These are phyloP conservation scores for Grapholita molesta DNA, from an alignment of 1,140 invertebrate species.

Conservation along the genomic window DNA sequence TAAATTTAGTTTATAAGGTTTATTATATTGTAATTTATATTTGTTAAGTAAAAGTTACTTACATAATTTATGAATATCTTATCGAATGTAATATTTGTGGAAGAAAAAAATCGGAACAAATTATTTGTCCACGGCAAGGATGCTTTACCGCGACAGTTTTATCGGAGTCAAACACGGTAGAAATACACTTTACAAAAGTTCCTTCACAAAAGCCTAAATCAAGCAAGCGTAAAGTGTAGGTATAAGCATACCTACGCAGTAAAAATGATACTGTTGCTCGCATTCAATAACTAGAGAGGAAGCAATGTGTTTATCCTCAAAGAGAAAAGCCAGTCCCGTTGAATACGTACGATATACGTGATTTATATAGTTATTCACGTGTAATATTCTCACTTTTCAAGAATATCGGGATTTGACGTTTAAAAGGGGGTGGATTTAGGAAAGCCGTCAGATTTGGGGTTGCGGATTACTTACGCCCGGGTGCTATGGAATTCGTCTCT, in stretches of 20 bases:
- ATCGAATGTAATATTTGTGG: too few relatives aligned
- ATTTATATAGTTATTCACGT: slow-evolving; percentile 8
- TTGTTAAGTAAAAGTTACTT: too few relatives aligned
- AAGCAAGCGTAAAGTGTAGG: background rate
- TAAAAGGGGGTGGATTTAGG: slow-evolving; percentile 15
- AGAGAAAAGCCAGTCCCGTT: slow-evolving; percentile 15
- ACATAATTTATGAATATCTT: too few relatives aligned
- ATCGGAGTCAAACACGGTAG: too few relatives aligned
- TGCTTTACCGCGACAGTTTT: too few relatives aligned
- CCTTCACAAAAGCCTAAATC: background rate
- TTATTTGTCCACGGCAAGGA: too few relatives aligned
- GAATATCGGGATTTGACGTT: slow-evolving; percentile 17
- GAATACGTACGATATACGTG: slow-evolving; percentile 1
- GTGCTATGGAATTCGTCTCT: slow-evolving; percentile 28
- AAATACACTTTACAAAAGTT: background rate
- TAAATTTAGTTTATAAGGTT: too few relatives aligned
- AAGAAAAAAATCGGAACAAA: too few relatives aligned
- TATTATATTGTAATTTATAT: too few relatives aligned
- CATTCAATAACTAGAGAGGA: slow-evolving; percentile 6
- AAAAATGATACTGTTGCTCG: background rate
- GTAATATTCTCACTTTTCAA: slow-evolving; percentile 12
- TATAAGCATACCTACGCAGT: background rate
- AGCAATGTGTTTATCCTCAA: slow-evolving; percentile 16
- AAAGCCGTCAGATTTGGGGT: slow-evolving; percentile 29
- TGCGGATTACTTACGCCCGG: slow-evolving; percentile 31